Base-by-base conservation (phyloP, 2,888 invertebrate genomes). In the Ashinkailepas kermadecensis region DNA sequence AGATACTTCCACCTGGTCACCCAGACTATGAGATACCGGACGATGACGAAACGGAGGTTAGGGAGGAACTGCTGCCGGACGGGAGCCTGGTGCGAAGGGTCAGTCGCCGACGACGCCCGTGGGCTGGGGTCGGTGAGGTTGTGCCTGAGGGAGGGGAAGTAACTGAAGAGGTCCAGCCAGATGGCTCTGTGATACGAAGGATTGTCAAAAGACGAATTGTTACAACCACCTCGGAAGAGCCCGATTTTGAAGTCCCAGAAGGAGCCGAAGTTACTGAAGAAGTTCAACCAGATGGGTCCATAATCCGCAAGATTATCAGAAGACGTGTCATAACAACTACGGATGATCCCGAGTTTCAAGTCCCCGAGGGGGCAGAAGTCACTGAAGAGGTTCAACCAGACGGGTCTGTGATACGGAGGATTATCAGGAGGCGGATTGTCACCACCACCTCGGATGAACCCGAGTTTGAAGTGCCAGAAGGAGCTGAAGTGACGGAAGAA, bases 41-140 rank as follows among this genome's bases (percentile, higher is more conserved):
- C 11, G 74, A 74, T 21, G 54, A 54, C 2, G 74, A 21, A 54
- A 74, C 74, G 4, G 54, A 74, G 10, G 56, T 74, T 18, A 13
- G 21, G 9, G 56, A 74, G 56, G 56, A 74, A 21, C 21, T 23
- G 21, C 56, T 56, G 54, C 74, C 74, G 10, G 74, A 74, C 21
- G 74, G 74, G 8, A 74, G 74, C 39, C 74, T 74, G 54, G 74
- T 74, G 9, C 74, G 74, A 11, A 54, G 74, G 11, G 74, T 74
- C 56, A 74, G 74, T 21, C 74, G 74, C 2, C 18, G 74, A 23
- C 23, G 74, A 39, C 39, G 39, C 39, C 39, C 39, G 2, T 39
- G 39, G 39, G 39, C 39, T 39, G 39, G 39, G 39, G 39, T 39
- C 39, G 39, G 39, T 74, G 56, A 54, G 2, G 74, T 39, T 39